Percentiles rank a stretch among this genome's conserved stretches.
phyloP scores from a whole-genome alignment of 1,140 invertebrate species.

The Eurosta solidaginis region DNA sequence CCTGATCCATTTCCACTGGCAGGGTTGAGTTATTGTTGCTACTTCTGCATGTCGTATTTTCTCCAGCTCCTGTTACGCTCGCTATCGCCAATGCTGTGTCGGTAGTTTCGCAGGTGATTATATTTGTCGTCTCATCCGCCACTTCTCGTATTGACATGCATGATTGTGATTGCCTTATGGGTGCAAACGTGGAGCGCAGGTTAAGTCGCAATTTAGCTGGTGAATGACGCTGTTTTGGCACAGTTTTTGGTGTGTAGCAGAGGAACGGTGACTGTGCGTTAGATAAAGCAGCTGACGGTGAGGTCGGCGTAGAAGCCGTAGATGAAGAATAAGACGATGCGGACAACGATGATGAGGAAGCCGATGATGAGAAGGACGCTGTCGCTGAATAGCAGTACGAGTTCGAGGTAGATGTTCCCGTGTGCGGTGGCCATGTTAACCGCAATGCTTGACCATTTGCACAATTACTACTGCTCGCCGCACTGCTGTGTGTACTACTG shows the following conservation, averaged over 20 bases:
- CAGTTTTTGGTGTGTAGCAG: constrained; percentile 38
- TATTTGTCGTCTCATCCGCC: background rate
- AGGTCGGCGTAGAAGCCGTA: background rate
- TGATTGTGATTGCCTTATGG: constrained; percentile 50
- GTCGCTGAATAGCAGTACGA: constrained; percentile 43
- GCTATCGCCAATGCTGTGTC: background rate
- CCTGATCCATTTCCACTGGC: background rate
- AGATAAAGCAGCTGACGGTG: constrained; percentile 35
- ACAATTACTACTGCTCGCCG: constrained; percentile 46
- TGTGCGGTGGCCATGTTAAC: constrained; percentile 46
- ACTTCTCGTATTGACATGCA: constrained; percentile 48
- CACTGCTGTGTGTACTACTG: constrained; percentile 24
- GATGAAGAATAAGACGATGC: constrained; percentile 14
- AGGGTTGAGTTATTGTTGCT: background rate
- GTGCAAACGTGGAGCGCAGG: constrained; percentile 48
- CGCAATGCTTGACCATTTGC: constrained; percentile 40
- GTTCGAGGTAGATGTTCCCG: constrained; percentile 47
- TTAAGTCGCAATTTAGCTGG: constrained; percentile 54
- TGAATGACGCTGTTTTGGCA: constrained; percentile 54
- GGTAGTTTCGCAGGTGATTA: background rate
- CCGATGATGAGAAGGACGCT: constrained; percentile 36
- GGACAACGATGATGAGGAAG: constrained; percentile 36
- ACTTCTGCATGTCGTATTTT: background rate
- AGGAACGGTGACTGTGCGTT: constrained; percentile 34
- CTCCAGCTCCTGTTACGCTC: background rate